Evolutionary conservation across 2,797 vertebrate species (phyloP), one percentile per base, ranked within the genome.

Genomic region (Epinephelus malabaricus): DNA sequence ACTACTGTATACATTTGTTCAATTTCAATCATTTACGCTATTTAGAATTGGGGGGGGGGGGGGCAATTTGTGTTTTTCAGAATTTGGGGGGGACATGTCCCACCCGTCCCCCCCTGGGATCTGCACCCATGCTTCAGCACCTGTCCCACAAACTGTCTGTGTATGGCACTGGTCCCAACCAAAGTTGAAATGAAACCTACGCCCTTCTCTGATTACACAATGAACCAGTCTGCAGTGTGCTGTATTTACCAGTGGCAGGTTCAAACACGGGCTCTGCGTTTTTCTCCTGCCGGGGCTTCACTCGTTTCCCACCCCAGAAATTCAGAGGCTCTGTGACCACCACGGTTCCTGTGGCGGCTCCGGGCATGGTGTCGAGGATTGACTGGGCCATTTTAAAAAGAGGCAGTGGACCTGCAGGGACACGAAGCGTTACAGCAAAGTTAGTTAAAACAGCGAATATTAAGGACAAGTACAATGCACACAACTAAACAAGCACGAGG

Each of bases 171-270:
- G 27, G 27, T 30, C 27, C 5, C 27, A 5, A 30, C 27, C 27
- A 6, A 6, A 30, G 27, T 6, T 30, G 27, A 30, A 6, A 30
- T 30, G 27, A 30, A 30, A 30, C 27, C 27, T 6, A 30, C 5
- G 27, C 27, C 27, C 27, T 30, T 30, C 5, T 30, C 27, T 30
- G 27, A 30, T 5, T 34, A 10, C 15, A 34, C 1, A n/a, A 8
- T 3, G 4, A 21, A 14, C 2, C 19, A 23, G 30, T 34, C 12
- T 38, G 1, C 0, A 18, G 0, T 1, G 14, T 15, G 21, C 2
- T 38, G 9, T 7, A 21, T 38, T 82, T 88, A 98, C 98, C 98
- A 8, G 98, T 98, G 13, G 98, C 96, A 0, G 98, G 98, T 70
- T 99, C 98, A 10, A 95, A 97, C 0, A 97, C 96, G 3, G 96